Evolutionary conservation across 2,888 invertebrate genomes (phyloP), one percentile per base, ranked within the genome.

Genomic region (Noctuana brunneofusca): DNA sequence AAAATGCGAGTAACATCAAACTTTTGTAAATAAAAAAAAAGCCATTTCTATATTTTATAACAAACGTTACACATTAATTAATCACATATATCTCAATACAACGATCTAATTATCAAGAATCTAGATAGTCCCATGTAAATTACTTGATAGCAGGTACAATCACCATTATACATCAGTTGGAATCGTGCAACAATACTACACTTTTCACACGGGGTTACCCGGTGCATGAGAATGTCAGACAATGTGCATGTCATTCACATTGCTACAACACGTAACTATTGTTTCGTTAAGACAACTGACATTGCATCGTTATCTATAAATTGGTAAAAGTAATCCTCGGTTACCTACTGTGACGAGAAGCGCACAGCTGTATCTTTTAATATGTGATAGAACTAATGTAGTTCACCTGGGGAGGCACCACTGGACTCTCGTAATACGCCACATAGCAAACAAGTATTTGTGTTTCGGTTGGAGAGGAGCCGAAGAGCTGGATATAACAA

Each of bases 131-230:
- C 52, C 58, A 38, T 49, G 49, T 14, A 18, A 50, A 24, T 50
- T 14, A 22, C 22, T 49, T 49, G 32, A 49, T 58, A 22, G 46
- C 24, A 49, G 35, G 6, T 41, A 49, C 16, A 35, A 14, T 35
- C 49, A 18, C 49, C 49, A 55, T 41, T 41, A 41, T 55, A 14
- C 48, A 35, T 55, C 55, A 41, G 62, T 54, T 48, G 14, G 18
- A 53, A n/a, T n/a, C 18, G n/a, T 9, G 18, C 27, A 49, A 55
- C 60, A 60, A 60, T 52, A 75, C 74, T 75, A 74, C 70, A 59
- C 71, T 63, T 65, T 76, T 83, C 83, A 69, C 83, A 81, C 79
- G 81, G 71, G 78, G 75, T 80, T 76, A 76, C 70, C 53, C 64
- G 58, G 73, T 69, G 67, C 75, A 76, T 74, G 74, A 59, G 76